Conservation (phyloP, 2,888 invertebrate species). For the Abrostola tripartita region DNA sequence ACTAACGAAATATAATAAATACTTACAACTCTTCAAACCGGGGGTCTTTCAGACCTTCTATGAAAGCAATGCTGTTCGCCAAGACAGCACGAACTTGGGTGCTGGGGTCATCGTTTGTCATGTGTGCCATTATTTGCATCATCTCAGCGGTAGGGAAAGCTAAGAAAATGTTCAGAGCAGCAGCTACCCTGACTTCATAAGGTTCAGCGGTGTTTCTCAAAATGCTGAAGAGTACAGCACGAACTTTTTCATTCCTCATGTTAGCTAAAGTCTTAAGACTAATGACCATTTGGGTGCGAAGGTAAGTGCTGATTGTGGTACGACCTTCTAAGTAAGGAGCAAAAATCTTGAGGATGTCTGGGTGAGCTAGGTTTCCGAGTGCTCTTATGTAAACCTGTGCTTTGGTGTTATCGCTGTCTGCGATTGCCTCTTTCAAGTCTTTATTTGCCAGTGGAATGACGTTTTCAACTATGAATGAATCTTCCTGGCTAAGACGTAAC, state of each 20-base stretch:
- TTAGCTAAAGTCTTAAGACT: constrained; percentile 85
- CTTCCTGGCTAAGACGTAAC: constrained; percentile 87
- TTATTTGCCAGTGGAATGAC: constrained; percentile 88
- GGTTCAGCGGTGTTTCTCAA: constrained; percentile 90
- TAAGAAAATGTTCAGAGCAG: constrained; percentile 89
- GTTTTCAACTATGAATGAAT: constrained; percentile 84
- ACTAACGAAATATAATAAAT: constrained; percentile 23
- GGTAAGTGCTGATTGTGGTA: constrained; percentile 86
- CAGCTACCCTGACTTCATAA: constrained; percentile 90
- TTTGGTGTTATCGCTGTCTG: constrained; percentile 84
- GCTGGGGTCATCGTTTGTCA: constrained; percentile 89
- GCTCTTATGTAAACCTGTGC: constrained; percentile 89
- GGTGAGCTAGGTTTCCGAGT: constrained; percentile 90
- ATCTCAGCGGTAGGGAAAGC: constrained; percentile 88
- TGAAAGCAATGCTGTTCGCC: constrained; percentile 87
- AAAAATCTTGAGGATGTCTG: constrained; percentile 87
- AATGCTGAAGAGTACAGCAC: constrained; percentile 89
- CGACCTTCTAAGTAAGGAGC: constrained; percentile 91
- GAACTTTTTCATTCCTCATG: constrained; percentile 83
- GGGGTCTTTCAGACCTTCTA: constrained; percentile 82
- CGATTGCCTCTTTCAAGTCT: constrained; percentile 86
- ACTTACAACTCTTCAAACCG: constrained; percentile 84
- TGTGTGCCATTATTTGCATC: constrained; percentile 91
- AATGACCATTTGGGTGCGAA: constrained; percentile 89
- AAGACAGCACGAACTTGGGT: constrained; percentile 90